Evolutionary conservation across 1,140 invertebrate species (phyloP).

Genomic region (Danaus melanippus): DNA sequence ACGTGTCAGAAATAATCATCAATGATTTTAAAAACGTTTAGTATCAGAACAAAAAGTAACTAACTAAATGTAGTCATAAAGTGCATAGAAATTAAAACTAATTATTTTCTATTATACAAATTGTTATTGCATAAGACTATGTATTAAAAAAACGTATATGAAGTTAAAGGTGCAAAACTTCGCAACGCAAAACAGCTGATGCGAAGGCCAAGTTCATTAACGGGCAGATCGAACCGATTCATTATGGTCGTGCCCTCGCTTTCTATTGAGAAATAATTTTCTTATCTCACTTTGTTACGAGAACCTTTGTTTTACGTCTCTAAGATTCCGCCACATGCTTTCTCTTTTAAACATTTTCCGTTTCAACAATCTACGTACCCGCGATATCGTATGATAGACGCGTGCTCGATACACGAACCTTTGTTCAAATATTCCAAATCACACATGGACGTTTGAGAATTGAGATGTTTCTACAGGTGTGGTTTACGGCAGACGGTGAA

Average conservation of each 20-base stretch:
- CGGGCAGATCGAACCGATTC: slow-evolving; percentile 59
- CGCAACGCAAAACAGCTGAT: slow-evolving; percentile 44
- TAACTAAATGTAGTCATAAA: too few relatives aligned
- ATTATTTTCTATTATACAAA: too few relatives aligned
- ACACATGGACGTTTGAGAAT: slow-evolving; percentile 1
- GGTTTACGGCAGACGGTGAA: slow-evolving; percentile 4
- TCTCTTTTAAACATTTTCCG: slow-evolving; percentile 13
- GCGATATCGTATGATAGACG: too few relatives aligned
- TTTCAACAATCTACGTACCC: not conserved
- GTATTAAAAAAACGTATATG: slow-evolving; percentile 11
- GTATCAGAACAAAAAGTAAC: too few relatives aligned
- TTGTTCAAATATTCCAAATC: too few relatives aligned
- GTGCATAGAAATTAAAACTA: too few relatives aligned
- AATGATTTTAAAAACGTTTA: too few relatives aligned
- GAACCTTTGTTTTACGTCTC: slow-evolving; percentile 12
- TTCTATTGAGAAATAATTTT: slow-evolving; percentile 52
- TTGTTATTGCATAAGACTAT: too few relatives aligned
- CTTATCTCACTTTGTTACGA: slow-evolving; percentile 29
- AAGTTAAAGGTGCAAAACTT: slow-evolving; percentile 29
- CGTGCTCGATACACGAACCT: too few relatives aligned
- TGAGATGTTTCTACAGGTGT: slow-evolving; percentile 5
- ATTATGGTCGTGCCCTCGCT: slow-evolving; percentile 44
- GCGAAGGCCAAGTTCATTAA: slow-evolving; percentile 65
- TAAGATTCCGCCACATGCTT: slow-evolving; percentile 12
- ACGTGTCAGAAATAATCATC: too few relatives aligned